phyloP scores from a whole-genome alignment of 37 sponge, comb jelly and placozoan species.

The Oopsacas minuta region DNA sequence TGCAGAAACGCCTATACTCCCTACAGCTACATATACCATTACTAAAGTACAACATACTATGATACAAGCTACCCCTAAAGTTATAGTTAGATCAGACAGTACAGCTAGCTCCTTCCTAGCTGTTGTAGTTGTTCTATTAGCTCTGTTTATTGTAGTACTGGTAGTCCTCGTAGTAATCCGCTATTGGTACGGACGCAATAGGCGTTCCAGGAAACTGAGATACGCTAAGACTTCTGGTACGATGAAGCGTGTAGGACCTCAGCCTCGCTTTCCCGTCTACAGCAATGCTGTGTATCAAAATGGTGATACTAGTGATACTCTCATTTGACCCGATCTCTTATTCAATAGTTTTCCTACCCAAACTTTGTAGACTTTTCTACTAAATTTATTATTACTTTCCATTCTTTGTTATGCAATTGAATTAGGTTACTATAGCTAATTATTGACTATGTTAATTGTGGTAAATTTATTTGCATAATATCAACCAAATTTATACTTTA shows the following conservation, averaged over 20 bases:
- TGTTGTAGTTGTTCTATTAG: not conserved
- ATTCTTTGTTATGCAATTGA: not conserved
- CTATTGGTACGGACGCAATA: not conserved
- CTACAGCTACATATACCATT: not conserved
- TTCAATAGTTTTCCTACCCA: no score
- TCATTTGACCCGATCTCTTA: slow-evolving; percentile 8
- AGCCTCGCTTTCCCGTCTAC: not conserved
- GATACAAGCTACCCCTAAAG: not conserved
- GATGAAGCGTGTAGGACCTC: not conserved
- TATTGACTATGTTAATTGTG: not conserved
- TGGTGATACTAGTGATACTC: not conserved
- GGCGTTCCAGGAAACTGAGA: not conserved
- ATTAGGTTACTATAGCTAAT: not conserved
- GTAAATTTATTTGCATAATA: not conserved
- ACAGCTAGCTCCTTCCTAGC: not conserved
- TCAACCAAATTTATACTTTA: not conserved
- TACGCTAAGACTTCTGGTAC: not conserved
- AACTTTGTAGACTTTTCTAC: no score
- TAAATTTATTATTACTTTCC: no score
- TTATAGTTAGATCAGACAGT: not conserved
- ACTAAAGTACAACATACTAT: not conserved
- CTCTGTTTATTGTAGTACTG: not conserved
- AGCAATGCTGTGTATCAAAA: not conserved
- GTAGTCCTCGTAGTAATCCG: not conserved
- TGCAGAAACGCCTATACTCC: not conserved